These are phyloP conservation scores for Orchesella flavescens DNA, from an alignment of 2,888 invertebrate genomes.

Conservation along the genomic window DNA sequence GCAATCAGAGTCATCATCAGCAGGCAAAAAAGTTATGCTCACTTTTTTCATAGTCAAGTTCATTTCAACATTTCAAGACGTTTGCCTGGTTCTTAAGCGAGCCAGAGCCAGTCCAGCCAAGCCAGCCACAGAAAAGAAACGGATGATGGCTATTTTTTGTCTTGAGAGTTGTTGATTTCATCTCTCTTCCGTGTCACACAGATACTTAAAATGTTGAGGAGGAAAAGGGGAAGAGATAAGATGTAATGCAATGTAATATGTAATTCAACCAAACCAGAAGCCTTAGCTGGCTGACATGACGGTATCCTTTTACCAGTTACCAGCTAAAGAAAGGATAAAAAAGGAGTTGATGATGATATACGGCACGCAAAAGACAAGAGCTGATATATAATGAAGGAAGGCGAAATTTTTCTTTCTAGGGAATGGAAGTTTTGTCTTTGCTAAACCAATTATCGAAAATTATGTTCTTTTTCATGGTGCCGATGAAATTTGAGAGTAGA, in stretches of 20 bases:
- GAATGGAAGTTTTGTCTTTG: slow-evolving; percentile 28
- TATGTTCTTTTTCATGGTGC: neutral
- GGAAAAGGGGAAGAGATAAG: neutral
- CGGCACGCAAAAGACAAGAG: neutral
- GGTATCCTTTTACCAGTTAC: neutral
- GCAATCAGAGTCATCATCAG: no score
- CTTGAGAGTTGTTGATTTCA: neutral
- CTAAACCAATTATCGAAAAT: slow-evolving; percentile 19
- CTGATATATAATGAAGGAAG: no score
- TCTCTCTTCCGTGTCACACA: neutral
- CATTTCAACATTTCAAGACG: no score
- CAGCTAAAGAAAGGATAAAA: neutral
- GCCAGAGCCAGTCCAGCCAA: no score
- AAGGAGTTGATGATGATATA: neutral
- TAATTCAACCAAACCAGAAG: slow-evolving; percentile 11
- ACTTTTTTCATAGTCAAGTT: no score
- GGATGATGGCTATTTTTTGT: neutral
- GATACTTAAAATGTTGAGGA: neutral
- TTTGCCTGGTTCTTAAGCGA: no score
- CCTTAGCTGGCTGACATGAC: neutral
- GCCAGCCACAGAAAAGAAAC: no score
- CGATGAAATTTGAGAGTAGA: neutral
- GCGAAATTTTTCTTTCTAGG: no score
- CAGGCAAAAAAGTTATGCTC: no score
- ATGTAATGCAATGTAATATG: neutral